Evolutionary conservation across 1,140 invertebrate genomes (phyloP).

Genomic region (Nilaparvata lugens): DNA sequence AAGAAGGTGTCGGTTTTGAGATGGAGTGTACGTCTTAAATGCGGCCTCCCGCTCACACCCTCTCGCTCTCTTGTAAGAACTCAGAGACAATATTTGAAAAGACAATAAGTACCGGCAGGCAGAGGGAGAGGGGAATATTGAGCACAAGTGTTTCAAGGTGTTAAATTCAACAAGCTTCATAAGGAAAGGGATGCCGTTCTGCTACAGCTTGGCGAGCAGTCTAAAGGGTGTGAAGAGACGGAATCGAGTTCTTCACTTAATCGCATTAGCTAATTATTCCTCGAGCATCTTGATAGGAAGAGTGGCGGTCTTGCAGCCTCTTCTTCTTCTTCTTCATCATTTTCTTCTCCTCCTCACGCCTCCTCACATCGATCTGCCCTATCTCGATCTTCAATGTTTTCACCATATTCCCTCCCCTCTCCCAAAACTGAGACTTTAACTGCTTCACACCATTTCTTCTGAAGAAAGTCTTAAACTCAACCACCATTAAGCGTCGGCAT

Average conservation of each 20-base stretch:
- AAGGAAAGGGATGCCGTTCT: conserved; percentile 14
- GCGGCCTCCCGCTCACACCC: background rate
- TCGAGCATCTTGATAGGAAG: conserved; percentile 11
- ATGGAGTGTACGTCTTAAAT: conserved; percentile 2
- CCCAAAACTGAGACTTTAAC: too few species aligned
- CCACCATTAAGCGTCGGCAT: too few species aligned
- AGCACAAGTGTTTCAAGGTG: conserved; percentile 20
- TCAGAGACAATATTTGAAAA: conserved; percentile 20
- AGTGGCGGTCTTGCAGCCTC: background rate
- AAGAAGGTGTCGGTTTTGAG: conserved; percentile 2
- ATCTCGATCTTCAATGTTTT: background rate
- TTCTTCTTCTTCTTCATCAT: background rate
- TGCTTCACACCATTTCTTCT: too few species aligned
- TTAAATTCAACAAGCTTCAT: conserved; percentile 20
- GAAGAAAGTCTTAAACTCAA: too few species aligned
- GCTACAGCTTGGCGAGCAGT: background rate
- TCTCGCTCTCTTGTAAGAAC: conserved; percentile 9
- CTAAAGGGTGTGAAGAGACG: background rate
- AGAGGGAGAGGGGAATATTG: conserved; percentile 13
- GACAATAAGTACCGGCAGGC: conserved; percentile 16
- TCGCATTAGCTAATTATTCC: conserved; percentile 20
- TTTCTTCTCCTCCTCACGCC: background rate
- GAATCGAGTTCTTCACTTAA: conserved; percentile 11
- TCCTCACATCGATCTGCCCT: background rate
- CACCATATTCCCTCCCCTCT: too few species aligned